Conservation (phyloP, 2,888 invertebrate genomes). For the Oscheius myriophilus region DNA sequence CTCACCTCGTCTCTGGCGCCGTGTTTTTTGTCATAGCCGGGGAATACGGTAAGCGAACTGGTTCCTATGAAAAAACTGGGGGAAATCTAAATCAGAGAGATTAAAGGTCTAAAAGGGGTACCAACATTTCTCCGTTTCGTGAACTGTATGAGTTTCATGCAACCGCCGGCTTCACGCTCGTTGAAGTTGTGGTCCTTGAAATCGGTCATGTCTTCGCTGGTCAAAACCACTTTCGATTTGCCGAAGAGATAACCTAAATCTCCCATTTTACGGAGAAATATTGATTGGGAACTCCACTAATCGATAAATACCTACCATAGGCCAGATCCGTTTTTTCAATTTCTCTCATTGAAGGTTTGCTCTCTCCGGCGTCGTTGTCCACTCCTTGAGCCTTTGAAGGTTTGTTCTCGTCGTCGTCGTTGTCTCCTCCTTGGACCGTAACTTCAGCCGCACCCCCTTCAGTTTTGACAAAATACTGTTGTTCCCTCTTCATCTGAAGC, state of each 20-base stretch:
- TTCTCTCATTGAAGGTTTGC: not conserved
- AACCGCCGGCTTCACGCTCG: constrained; percentile 46
- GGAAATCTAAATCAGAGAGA: constrained; percentile 32
- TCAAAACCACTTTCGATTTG: constrained; percentile 24
- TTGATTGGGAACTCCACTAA: no score
- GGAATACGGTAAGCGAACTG: constrained; percentile 40
- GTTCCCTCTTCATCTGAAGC: constrained; percentile 8
- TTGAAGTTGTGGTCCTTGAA: constrained; percentile 52
- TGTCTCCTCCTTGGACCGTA: constrained; percentile 1
- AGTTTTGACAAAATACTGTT: constrained; percentile 8
- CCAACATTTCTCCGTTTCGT: constrained; percentile 40
- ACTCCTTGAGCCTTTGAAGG: not conserved
- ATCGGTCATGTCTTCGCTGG: constrained; percentile 19
- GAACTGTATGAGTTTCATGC: constrained; percentile 49
- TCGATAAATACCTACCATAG: constrained; percentile 11
- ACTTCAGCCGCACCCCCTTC: not conserved
- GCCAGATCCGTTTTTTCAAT: constrained; percentile 1
- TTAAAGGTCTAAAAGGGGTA: not conserved
- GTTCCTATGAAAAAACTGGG: constrained; percentile 39
- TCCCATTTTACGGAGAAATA: not conserved
- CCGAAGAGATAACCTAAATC: constrained; percentile 28
- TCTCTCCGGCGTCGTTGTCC: not conserved
- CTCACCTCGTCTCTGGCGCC: not conserved
- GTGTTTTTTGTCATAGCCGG: constrained; percentile 28
- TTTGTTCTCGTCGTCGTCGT: not conserved